Evolutionary conservation across 2,888 invertebrate species (phyloP), one percentile per base, ranked within the genome.

Genomic region (Eupithecia vulgata): DNA sequence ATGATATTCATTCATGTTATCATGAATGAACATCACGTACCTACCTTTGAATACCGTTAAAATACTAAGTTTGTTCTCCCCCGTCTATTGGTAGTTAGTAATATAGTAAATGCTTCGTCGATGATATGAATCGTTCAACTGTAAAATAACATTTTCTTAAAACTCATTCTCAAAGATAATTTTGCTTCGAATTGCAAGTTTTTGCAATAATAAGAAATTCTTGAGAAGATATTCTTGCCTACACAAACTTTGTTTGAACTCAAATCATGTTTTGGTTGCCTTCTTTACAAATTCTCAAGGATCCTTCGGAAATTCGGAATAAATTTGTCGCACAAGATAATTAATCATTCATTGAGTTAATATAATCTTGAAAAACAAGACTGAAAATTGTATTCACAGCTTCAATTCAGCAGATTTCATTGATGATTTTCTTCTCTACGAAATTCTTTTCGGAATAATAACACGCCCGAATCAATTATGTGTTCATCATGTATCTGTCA

Each of bases 91-190:
- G 25, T 7, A 15, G 65, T 37, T 65, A 40, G 15, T 21, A 37
- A 21, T 37, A 1, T 8, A 61, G 34, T 12, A 65, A 65, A 37
- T 17, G 62, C 64, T 64, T 40, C 40, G 21, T 65, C 40, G 64
- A 5, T 37, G 65, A 65, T 64, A 64, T 10, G 35, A 25, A 64
- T 65, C n/a, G 21, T 65, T 65, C 40, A 65, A 40, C 25, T 65
- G 65, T 65, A 65, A 15, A 40, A 65, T 25, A 65, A 40, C 25
- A 65, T 40, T 65, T 34, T 21, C 64, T 15, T 21, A 40, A 10
- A 25, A 40, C 40, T 40, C n/a, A 21, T 21, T 12, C 13, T 5
- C 5, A 12, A 64, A n/a, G 35, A 25, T 64, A 4, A 35, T 13
- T 13, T 40, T 64, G 40, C 64, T 13, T 21, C 21, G 13, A 21